Conservation (phyloP, 2,113 vertebrate species). For the Muntiacus reevesi region DNA sequence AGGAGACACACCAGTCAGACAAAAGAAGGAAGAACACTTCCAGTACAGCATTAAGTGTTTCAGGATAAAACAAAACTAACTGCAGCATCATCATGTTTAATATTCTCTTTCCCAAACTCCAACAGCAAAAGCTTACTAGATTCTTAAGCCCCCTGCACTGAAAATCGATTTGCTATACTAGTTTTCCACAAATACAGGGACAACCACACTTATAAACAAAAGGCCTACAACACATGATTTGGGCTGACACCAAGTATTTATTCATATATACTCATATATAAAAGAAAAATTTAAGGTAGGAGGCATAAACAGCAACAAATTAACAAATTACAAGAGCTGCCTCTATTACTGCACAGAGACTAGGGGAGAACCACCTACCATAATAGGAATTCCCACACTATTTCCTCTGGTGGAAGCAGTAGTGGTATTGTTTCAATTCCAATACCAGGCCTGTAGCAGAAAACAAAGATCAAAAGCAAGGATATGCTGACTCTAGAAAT, state of each 20-base stretch:
- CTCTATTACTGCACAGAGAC: slow-evolving; percentile 14
- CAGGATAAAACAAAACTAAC: neutral
- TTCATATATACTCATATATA: neutral
- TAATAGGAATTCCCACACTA: slow-evolving; percentile 47
- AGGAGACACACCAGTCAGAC: neutral
- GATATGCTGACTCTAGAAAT: slow-evolving; percentile 20
- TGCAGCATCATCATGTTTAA: neutral
- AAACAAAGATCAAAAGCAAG: slow-evolving; percentile 61
- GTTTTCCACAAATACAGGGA: neutral
- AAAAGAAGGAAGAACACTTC: neutral
- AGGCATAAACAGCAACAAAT: slow-evolving; percentile 26
- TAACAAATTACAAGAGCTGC: neutral
- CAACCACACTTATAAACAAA: neutral
- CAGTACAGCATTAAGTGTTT: neutral
- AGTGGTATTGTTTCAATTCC: slow-evolving; percentile 56
- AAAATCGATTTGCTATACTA: slow-evolving; percentile 10
- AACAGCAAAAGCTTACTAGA: neutral
- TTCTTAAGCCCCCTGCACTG: neutral
- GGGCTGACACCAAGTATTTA: neutral
- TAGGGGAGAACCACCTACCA: slow-evolving; percentile 50
- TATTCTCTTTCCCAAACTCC: neutral
- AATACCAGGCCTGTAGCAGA: slow-evolving; percentile 51
- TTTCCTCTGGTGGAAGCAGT: slow-evolving; percentile 56
- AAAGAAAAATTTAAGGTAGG: neutral
- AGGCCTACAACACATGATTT: neutral